These are phyloP conservation scores for Oscheius sp. DNA, from an alignment of 2,888 invertebrate genomes.

Conservation along the genomic window DNA sequence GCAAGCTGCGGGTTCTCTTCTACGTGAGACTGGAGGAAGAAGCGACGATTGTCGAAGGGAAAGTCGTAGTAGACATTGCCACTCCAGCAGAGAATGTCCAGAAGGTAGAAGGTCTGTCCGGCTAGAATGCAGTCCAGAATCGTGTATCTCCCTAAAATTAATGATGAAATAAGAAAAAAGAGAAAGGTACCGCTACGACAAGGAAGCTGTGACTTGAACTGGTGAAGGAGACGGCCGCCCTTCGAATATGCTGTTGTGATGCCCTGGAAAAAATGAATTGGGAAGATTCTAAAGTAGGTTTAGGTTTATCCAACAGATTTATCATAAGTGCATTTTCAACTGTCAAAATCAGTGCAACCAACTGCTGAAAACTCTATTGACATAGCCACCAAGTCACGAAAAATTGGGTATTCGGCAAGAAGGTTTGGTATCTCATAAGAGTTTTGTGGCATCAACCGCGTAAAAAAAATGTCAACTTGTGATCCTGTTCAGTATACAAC, in stretches of 20 bases:
- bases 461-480: no score
- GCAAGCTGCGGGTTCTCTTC: constrained; percentile 76
- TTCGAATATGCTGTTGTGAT: constrained; percentile 76
- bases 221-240: constrained; percentile 70
- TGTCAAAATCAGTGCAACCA: no score
- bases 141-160: constrained; percentile 75
- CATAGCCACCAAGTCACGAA: no score
- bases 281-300: no score
- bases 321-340: no score
- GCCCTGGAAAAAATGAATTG: constrained; percentile 77
- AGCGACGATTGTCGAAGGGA: constrained; percentile 84
- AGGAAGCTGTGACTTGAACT: constrained; percentile 82
- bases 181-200: constrained; percentile 27
- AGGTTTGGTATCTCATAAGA: no score
- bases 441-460: no score
- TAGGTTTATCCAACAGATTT: no score
- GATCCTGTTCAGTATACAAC: no score
- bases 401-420: no score
- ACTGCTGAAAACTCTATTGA: no score
- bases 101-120: constrained; percentile 80
- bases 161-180: constrained; percentile 66
- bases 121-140: constrained; percentile 88
- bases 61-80: constrained; percentile 38
- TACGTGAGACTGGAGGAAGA: constrained; percentile 84
- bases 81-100: constrained; percentile 86